phyloP scores from a whole-genome alignment of 2,888 invertebrate genomes.

The Panopea generosa region DNA sequence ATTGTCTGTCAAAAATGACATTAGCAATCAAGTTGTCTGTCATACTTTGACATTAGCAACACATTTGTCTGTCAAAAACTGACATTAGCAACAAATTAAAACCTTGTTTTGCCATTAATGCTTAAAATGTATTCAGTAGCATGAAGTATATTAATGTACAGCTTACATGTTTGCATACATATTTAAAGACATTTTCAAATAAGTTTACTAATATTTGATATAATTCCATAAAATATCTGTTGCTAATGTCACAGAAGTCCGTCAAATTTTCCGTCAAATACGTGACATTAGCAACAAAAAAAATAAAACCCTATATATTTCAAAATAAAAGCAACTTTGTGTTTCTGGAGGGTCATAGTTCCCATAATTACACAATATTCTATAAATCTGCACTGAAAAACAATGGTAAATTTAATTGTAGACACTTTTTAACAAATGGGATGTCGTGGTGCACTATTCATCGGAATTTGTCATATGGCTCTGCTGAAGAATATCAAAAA shows the following conservation, averaged over 20 bases:
- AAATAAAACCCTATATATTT: conserved; percentile 1
- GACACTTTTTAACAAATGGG: conserved; percentile 3
- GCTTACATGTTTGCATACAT: conserved; percentile 3
- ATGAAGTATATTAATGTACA: conserved; percentile 1
- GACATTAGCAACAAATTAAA: conserved; percentile 3
- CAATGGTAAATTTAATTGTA: conserved; percentile 2
- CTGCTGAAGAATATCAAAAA: too few species aligned
- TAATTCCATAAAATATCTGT: conserved; percentile 3
- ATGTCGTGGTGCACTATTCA: conserved; percentile 3
- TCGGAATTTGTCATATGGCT: conserved; percentile 3
- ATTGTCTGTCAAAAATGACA: conserved; percentile 2
- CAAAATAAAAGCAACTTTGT: conserved; percentile 3
- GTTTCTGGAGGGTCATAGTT: conserved; percentile 3
- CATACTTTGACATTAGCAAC: conserved; percentile 3
- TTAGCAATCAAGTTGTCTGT: conserved; percentile 3
- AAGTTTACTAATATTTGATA: conserved; percentile 1
- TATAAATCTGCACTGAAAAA: conserved; percentile 3
- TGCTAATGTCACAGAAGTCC: conserved; percentile 3
- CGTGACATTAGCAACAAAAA: conserved; percentile 2
- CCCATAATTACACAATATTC: conserved; percentile 2
- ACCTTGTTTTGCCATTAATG: conserved; percentile 1
- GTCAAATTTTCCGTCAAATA: conserved; percentile 3
- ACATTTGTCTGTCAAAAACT: conserved; percentile 2
- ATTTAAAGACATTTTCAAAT: conserved; percentile 2
- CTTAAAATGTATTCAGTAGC: conserved; percentile 3